Base-by-base conservation (phyloP, 2,113 vertebrate genomes). In the Chascanopsetta lugubris region DNA sequence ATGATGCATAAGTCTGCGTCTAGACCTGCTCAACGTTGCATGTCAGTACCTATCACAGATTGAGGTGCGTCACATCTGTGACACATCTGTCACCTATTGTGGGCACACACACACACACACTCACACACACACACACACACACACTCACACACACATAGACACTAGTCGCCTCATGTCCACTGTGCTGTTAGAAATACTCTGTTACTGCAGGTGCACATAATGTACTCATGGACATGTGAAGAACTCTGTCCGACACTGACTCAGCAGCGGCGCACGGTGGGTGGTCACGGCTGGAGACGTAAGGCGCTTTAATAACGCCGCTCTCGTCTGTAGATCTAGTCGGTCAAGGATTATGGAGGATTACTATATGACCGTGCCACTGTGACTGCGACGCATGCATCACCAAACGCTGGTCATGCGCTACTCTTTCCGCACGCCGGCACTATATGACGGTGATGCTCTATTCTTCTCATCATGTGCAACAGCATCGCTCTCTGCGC, bases 341-440 rank as follows among this genome's bases (percentile, higher is more conserved):
- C 77, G 79, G 63, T 58, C 70, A 50, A 68, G 79, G 89, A 88
- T 90, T 90, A 90, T 22, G 8, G 63, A 12, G 83, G 87, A 90
- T 91, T 90, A 89, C 32, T 79, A 75, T 79, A 75, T 61, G 45
- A 73, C 26, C 49, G 73, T 61, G 69, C 72, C 63, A 64, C 67
- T 65, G 58, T 84, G 80, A 82, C 62, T 36, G 40, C 43, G 61
- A 50, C 74, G 75, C 49, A 69, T 61, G 46, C 70, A 61, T 61
- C 81, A 57, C 20, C 55, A 69, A 71, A 84, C 62, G 60, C 64
- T 36, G 49, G 68, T 40, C 45, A 40, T 11, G 2, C 22, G 43
- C 27, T 49, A 21, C 15, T 34, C 27, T 36, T 26, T 56, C 24
- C 27, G 9, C 42, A 8, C 53, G 12, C 34, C 45, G 27, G 36